Evolutionary conservation across 2,888 invertebrate species (phyloP).

Genomic region (Cosmopolites sordidus): DNA sequence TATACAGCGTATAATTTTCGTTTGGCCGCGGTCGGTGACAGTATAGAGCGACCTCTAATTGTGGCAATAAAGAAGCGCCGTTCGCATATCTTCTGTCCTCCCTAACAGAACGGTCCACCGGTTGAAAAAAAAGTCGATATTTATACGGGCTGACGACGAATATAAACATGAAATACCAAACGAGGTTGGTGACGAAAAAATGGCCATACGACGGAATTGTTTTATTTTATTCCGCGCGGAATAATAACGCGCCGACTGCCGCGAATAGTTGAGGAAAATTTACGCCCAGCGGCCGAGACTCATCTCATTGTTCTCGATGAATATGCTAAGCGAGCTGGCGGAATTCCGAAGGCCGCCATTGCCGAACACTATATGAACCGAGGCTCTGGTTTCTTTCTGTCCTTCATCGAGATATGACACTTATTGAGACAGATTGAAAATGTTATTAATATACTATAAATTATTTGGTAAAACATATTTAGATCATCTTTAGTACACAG

Average conservation of each 20-base stretch:
- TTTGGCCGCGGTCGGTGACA: conserved; percentile 27
- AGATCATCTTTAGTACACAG: too few relatives aligned
- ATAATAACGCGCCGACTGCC: conserved; percentile 46
- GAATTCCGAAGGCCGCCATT: conserved; percentile 15
- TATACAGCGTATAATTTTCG: conserved; percentile 30
- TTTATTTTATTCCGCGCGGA: conserved; percentile 46
- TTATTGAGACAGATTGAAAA: too few relatives aligned
- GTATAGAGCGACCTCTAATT: conserved; percentile 40
- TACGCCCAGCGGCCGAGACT: conserved; percentile 44
- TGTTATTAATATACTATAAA: too few relatives aligned
- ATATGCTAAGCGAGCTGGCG: conserved; percentile 44
- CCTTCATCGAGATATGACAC: too few relatives aligned
- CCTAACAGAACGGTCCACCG: conserved; percentile 22
- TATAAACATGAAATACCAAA: conserved; percentile 50
- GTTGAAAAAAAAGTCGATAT: conserved; percentile 40
- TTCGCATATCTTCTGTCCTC: conserved; percentile 23
- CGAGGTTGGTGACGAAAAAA: conserved; percentile 47
- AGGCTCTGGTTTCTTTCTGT: too few relatives aligned
- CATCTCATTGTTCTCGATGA: conserved; percentile 49
- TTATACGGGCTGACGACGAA: conserved; percentile 48
- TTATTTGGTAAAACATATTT: too few relatives aligned
- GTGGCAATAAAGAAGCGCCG: conserved; percentile 41
- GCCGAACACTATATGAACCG: too few relatives aligned
- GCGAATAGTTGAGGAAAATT: conserved; percentile 50
- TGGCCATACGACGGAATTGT: conserved; percentile 42